These are phyloP conservation scores for Nylanderia fulva DNA, from an alignment of 1,140 invertebrate species.

Conservation along the genomic window DNA sequence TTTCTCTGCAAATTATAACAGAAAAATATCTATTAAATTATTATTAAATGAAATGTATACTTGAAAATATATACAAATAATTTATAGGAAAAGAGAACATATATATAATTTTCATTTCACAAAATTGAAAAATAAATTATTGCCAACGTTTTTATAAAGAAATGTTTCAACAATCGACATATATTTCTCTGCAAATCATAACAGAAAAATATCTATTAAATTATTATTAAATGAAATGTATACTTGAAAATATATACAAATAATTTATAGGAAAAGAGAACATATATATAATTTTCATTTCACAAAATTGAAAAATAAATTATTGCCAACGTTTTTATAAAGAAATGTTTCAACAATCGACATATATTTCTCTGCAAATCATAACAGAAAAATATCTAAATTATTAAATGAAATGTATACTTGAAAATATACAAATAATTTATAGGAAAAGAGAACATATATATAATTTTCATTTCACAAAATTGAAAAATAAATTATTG, in stretches of 20 bases:
- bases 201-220: background rate
- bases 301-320: background rate
- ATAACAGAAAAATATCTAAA: background rate
- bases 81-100: no score
- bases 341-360: background rate
- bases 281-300: background rate
- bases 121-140: background rate
- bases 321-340: background rate
- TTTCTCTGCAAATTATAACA: background rate
- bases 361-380: background rate
- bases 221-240: background rate
- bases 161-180: background rate
- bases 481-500: background rate
- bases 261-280: no score
- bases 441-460: no score
- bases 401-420: no score
- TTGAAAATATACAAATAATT: no score
- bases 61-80: no score
- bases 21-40: background rate
- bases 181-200: background rate
- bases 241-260: no score
- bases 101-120: background rate
- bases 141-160: background rate
- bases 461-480: background rate
- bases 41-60: no score